phyloP scores from a whole-genome alignment of 2,797 vertebrate genomes.

The Momotus momota region DNA sequence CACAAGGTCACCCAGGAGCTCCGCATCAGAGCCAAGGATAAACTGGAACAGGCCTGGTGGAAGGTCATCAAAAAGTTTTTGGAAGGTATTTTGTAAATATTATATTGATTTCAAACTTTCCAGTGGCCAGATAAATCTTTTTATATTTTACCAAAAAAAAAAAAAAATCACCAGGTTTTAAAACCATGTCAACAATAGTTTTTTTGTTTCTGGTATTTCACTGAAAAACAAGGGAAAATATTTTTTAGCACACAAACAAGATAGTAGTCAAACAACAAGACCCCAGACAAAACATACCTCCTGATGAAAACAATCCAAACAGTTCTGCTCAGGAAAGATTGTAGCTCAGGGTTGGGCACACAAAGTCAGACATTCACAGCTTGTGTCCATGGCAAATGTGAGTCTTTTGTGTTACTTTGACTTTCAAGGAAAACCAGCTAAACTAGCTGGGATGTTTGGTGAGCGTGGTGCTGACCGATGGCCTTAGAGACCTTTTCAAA shows the following conservation, averaged over 20 bases:
- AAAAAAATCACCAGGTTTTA: neutral
- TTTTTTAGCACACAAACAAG: neutral
- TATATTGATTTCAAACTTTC: neutral
- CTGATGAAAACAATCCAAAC: neutral
- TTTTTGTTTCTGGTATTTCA: neutral
- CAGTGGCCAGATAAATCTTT: neutral
- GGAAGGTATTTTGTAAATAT: neutral
- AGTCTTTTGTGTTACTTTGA: neutral
- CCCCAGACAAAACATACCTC: neutral
- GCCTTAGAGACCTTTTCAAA: neutral
- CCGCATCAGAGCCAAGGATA: slow-evolving; percentile 8
- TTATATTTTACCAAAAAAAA: slow-evolving; percentile 10
- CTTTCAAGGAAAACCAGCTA: neutral
- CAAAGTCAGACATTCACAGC: neutral
- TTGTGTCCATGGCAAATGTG: neutral
- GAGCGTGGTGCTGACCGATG: fast-evolving
- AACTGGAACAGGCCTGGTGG: neutral
- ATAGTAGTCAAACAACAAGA: neutral
- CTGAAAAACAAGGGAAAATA: neutral
- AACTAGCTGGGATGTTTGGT: neutral
- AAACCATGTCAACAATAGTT: neutral
- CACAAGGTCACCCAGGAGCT: neutral
- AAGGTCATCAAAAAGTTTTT: neutral
- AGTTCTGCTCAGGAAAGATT: neutral
- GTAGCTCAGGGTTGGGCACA: neutral